Conservation (phyloP, 2,797 vertebrate species). For the Phataginus tetradactyla region DNA sequence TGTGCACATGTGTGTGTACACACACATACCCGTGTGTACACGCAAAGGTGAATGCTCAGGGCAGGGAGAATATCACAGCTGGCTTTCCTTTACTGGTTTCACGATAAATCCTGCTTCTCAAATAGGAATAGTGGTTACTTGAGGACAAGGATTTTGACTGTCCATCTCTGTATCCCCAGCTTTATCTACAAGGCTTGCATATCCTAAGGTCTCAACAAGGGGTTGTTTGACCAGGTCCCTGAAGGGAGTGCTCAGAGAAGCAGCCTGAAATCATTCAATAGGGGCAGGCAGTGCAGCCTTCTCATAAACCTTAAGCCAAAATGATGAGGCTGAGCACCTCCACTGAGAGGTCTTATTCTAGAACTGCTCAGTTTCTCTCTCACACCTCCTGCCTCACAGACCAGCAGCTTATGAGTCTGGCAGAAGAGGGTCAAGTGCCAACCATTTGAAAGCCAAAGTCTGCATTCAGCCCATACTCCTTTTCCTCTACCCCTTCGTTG, state of each 20-base stretch:
- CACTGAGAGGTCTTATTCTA: background rate
- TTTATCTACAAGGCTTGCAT: background rate
- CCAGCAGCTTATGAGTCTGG: background rate
- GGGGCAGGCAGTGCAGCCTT: background rate
- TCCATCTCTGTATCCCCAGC: background rate
- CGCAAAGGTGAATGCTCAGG: background rate
- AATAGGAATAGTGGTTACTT: background rate
- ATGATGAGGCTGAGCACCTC: background rate
- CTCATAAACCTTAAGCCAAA: background rate
- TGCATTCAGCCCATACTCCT: slow-evolving; percentile 20
- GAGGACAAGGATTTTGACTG: background rate
- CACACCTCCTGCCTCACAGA: background rate
- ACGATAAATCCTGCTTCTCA: background rate
- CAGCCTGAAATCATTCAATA: background rate
- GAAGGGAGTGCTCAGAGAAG: background rate
- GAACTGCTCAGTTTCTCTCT: background rate
- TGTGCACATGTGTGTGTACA: background rate
- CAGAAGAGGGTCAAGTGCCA: slow-evolving; percentile 17
- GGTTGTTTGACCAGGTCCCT: background rate
- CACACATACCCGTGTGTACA: background rate
- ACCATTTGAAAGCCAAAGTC: slow-evolving; percentile 15
- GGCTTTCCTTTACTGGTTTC: background rate
- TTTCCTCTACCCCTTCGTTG: slow-evolving; percentile 31
- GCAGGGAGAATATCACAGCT: background rate
- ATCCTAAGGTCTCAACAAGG: background rate